phyloP scores from a whole-genome alignment of 2,797 vertebrate genomes.

The Semotilus atromaculatus region DNA sequence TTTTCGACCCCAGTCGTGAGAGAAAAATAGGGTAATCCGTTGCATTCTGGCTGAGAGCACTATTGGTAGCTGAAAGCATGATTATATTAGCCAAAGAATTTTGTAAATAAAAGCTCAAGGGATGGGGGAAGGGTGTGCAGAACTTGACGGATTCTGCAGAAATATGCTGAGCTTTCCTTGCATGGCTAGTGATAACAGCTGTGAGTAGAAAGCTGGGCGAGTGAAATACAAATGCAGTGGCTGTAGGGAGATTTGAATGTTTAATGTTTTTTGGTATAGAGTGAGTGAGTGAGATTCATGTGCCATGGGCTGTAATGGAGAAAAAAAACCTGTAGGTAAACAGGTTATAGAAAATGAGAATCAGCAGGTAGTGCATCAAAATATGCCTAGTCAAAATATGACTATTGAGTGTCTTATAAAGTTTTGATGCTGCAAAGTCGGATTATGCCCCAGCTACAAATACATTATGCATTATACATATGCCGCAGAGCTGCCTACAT shows the following conservation, averaged over 20 bases:
- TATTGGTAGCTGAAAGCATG: neutral
- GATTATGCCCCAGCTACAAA: constrained; percentile 6
- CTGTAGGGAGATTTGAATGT: neutral
- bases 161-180: constrained; percentile 22
- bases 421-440: neutral
- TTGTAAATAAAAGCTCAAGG: neutral
- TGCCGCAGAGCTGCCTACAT: neutral
- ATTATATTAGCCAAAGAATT: neutral
- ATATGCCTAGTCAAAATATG: neutral
- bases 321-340: constrained; percentile 18
- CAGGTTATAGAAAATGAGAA: constrained; percentile 20
- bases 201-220: neutral
- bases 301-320: neutral
- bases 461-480: constrained; percentile 18
- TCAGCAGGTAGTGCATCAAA: constrained; percentile 22
- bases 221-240: constrained; percentile 10
- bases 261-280: neutral
- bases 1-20: neutral
- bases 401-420: constrained; percentile 9
- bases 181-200: constrained; percentile 14
- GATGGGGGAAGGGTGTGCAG: neutral
- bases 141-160: neutral
- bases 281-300: neutral
- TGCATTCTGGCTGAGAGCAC: neutral
- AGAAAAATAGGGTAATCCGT: neutral